These are phyloP conservation scores for Meleagris gallopavo DNA, from an alignment of 2,113 vertebrate genomes.

Conservation along the genomic window DNA sequence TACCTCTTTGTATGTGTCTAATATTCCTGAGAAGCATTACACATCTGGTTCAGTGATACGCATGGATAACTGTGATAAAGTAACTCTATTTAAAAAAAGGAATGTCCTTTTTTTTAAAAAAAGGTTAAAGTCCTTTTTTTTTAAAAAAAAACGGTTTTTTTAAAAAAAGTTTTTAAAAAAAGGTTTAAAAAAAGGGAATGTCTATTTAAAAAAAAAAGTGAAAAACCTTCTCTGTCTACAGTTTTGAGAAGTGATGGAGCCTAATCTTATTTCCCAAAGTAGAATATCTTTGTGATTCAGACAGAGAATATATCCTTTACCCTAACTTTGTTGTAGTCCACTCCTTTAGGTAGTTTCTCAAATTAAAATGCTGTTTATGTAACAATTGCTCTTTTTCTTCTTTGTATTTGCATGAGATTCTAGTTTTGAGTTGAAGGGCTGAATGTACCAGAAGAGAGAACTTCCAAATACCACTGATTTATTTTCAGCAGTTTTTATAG, in stretches of 20 bases:
- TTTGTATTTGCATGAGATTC: neutral
- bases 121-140: too few relatives aligned
- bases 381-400: neutral
- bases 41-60: neutral
- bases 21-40: neutral
- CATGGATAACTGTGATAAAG: neutral
- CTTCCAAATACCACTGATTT: neutral
- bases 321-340: neutral
- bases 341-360: neutral
- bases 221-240: neutral
- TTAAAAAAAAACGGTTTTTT: too few relatives aligned
- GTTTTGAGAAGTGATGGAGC: neutral
- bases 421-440: neutral
- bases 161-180: too few relatives aligned
- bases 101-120: neutral
- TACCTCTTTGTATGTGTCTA: neutral
- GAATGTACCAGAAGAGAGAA: neutral
- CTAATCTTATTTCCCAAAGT: neutral
- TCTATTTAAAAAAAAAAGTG: neutral
- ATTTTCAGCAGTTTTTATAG: neutral
- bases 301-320: neutral
- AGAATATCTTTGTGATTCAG: neutral
- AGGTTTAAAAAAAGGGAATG: too few relatives aligned
- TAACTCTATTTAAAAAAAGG: neutral
- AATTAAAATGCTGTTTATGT: neutral